A percentile compares a stretch with the other conserved stretches of the same genome.
phyloP scores from a whole-genome alignment of 2,113 vertebrate genomes.

The Mungos mungo region DNA sequence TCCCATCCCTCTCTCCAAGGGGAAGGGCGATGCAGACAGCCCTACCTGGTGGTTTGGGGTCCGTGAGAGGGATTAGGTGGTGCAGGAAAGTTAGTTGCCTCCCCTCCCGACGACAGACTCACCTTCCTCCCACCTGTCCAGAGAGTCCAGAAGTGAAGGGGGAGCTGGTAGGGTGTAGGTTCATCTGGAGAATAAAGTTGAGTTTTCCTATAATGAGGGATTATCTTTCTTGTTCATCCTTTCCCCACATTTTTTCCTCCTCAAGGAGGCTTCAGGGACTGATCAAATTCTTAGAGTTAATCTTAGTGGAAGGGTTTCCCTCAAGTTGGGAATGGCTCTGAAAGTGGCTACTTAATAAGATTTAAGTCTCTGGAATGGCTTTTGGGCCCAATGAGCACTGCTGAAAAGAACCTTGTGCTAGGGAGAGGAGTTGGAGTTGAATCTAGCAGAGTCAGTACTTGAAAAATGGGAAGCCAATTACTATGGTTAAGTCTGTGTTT shows the following conservation, averaged over 20 bases:
- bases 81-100: slow-evolving; percentile 34
- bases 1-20: neutral
- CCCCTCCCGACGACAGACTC: neutral
- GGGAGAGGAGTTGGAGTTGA: neutral
- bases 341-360: slow-evolving; percentile 32
- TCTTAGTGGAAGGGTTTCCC: slow-evolving; percentile 15
- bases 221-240: neutral
- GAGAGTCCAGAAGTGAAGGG: neutral
- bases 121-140: slow-evolving; percentile 46
- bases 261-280: neutral
- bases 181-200: neutral
- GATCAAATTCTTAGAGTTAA: slow-evolving; percentile 42
- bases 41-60: neutral
- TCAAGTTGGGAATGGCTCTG: slow-evolving; percentile 25
- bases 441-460: neutral
- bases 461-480: neutral
- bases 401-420: neutral
- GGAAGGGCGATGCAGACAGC: neutral
- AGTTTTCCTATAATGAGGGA: neutral
- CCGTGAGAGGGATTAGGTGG: neutral
- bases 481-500: slow-evolving; percentile 15
- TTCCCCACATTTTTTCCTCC: neutral
- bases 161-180: neutral
- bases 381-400: neutral
- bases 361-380: slow-evolving; percentile 11